Percentiles rank a stretch among this genome's conserved stretches.
These are phyloP conservation scores for Atherix ibis DNA, from an alignment of 2,888 invertebrate species.

Conservation along the genomic window DNA sequence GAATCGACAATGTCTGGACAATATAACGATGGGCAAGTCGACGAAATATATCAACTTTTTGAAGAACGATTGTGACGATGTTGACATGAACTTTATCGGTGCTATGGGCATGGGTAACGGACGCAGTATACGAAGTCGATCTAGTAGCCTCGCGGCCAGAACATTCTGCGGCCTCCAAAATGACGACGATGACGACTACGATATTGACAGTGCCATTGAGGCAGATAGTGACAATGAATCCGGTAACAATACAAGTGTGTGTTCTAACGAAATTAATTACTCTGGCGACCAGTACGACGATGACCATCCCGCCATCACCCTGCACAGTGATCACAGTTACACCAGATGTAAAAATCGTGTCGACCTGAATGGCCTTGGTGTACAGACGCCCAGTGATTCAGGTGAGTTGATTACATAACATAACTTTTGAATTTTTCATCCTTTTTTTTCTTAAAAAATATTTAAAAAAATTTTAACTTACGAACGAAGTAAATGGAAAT, in stretches of 20 bases:
- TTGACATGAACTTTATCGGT: constrained; percentile 14
- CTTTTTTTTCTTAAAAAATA: too few species aligned
- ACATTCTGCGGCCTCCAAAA: constrained; percentile 3
- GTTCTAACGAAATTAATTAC: too few species aligned
- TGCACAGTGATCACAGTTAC: constrained; percentile 49
- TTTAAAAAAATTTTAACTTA: too few species aligned
- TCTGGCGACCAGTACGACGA: too few species aligned
- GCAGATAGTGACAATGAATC: constrained; percentile 7
- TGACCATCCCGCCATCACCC: constrained; percentile 13
- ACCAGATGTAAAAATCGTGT: constrained; percentile 44
- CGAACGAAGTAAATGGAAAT: too few species aligned
- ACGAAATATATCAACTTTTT: constrained; percentile 13
- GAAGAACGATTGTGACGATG: constrained; percentile 26
- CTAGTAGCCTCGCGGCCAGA: constrained; percentile 11
- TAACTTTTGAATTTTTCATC: too few species aligned
- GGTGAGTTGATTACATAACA: too few species aligned
- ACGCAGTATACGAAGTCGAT: constrained; percentile 9
- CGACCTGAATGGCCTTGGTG: constrained; percentile 45
- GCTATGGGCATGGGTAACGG: background rate
- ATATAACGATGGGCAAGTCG: background rate
- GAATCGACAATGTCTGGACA: constrained; percentile 25
- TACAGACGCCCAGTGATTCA: constrained; percentile 82
- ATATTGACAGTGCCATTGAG: constrained; percentile 8
- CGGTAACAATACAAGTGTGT: constrained; percentile 1
- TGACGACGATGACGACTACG: constrained; percentile 12